phyloP scores from a whole-genome alignment of 2,888 invertebrate genomes.

The Drosophila kambysellisi region DNA sequence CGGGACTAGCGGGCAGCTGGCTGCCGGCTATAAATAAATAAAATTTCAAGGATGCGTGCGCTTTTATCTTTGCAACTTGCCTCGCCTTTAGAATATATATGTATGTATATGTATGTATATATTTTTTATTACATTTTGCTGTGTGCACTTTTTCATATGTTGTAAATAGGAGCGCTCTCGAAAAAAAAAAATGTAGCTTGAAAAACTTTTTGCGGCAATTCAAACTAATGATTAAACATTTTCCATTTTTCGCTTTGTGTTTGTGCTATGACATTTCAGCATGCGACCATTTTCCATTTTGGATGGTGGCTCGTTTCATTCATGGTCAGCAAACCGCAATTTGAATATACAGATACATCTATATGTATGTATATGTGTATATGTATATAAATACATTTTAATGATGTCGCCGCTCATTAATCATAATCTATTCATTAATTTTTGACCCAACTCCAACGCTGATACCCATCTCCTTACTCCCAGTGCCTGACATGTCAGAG shows the following conservation, averaged over 20 bases:
- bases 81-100: constrained; percentile 47
- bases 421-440: constrained; percentile 81
- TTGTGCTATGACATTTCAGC: constrained; percentile 68
- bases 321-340: constrained; percentile 75
- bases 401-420: constrained; percentile 80
- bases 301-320: constrained; percentile 32
- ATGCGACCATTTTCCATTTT: constrained; percentile 43
- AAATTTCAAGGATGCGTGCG: constrained; percentile 81
- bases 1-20: constrained; percentile 29
- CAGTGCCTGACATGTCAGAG: constrained; percentile 61
- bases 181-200: constrained; percentile 7
- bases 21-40: constrained; percentile 73
- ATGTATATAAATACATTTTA: constrained; percentile 76
- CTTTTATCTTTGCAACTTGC: constrained; percentile 75
- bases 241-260: constrained; percentile 48
- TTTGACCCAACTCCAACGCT: constrained; percentile 42
- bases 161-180: constrained; percentile 64
- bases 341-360: constrained; percentile 54
- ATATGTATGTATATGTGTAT: background rate
- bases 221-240: constrained; percentile 79
- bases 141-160: constrained; percentile 75
- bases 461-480: background rate
- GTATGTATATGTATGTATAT: background rate
- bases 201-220: constrained; percentile 75
- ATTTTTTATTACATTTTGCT: constrained; percentile 59